These are phyloP conservation scores for Bactericera cockerelli DNA, from an alignment of 1,140 invertebrate species.

Conservation along the genomic window DNA sequence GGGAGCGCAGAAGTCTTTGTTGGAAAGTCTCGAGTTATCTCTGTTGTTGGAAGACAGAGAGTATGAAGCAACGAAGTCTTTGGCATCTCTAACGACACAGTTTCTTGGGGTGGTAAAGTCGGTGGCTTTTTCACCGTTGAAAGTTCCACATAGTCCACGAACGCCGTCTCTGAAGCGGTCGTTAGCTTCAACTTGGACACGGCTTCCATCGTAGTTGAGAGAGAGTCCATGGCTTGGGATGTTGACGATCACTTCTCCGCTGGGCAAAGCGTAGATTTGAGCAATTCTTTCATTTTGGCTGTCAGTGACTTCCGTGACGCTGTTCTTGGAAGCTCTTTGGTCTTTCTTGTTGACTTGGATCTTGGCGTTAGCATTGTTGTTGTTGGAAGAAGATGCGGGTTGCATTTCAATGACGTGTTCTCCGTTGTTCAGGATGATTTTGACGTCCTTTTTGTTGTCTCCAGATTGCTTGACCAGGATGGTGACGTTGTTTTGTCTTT, in stretches of 20 bases:
- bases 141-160: constrained; percentile 46
- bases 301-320: constrained; percentile 21
- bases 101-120: constrained; percentile 42
- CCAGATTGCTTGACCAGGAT: constrained; percentile 29
- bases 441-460: constrained; percentile 26
- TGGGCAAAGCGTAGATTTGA: constrained; percentile 33
- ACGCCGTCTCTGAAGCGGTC: constrained; percentile 33
- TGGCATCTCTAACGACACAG: constrained; percentile 32
- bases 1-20: constrained; percentile 28
- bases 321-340: constrained; percentile 21
- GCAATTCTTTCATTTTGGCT: constrained; percentile 27
- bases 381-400: constrained; percentile 16
- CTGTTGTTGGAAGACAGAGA: constrained; percentile 31
- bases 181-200: constrained; percentile 29
- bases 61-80: constrained; percentile 38
- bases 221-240: constrained; percentile 33
- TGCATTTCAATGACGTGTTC: constrained; percentile 23
- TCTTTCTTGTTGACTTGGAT: constrained; percentile 28
- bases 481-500: constrained; percentile 24
- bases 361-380: constrained; percentile 21
- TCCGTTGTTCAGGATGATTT: constrained; percentile 25
- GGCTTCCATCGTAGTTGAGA: constrained; percentile 36
- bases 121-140: constrained; percentile 35
- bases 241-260: constrained; percentile 33
- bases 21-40: constrained; percentile 25